These are phyloP conservation scores for Papilio gigon DNA, from an alignment of 2,888 invertebrate species.

Conservation along the genomic window DNA sequence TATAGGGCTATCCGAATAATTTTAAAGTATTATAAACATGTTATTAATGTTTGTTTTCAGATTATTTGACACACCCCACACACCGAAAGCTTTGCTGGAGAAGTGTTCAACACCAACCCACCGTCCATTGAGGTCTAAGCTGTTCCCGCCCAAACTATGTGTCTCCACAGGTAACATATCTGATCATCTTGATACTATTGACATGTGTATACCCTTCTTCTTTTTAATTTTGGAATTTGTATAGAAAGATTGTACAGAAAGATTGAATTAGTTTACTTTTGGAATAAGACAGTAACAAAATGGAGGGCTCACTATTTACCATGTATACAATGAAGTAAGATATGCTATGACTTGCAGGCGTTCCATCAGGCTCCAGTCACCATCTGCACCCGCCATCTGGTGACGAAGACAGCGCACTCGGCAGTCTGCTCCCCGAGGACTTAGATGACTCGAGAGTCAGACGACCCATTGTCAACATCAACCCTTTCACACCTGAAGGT, in stretches of 20 bases:
- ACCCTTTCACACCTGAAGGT: slow-evolving; percentile 93
- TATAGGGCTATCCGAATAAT: no score
- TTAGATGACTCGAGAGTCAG: slow-evolving; percentile 58
- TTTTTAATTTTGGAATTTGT: no score
- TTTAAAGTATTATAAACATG: no score
- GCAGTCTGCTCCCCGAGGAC: slow-evolving; percentile 74
- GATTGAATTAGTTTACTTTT: no score
- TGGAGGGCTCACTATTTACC: no score
- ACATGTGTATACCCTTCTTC: no score
- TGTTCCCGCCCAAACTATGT: slow-evolving; percentile 73
- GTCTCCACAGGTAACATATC: slow-evolving; percentile 61
- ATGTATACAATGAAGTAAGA: no score
- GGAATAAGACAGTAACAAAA: no score
- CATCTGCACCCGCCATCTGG: slow-evolving; percentile 71
- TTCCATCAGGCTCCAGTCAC: slow-evolving; percentile 72
- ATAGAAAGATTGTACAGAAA: no score
- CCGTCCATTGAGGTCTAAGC: slow-evolving; percentile 76
- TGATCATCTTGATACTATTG: neutral
- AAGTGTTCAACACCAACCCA: slow-evolving; percentile 85
- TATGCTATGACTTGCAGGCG: slow-evolving; percentile 52
- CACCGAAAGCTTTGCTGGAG: slow-evolving; percentile 91
- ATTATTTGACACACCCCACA: slow-evolving; percentile 92
- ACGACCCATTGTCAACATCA: slow-evolving; percentile 88
- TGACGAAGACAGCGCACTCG: slow-evolving; percentile 73
- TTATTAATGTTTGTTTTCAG: slow-evolving; percentile 64